Evolutionary conservation across 2,888 invertebrate species (phyloP), one percentile per base, ranked within the genome.

Genomic region (Acanthosepion lycidas): DNA sequence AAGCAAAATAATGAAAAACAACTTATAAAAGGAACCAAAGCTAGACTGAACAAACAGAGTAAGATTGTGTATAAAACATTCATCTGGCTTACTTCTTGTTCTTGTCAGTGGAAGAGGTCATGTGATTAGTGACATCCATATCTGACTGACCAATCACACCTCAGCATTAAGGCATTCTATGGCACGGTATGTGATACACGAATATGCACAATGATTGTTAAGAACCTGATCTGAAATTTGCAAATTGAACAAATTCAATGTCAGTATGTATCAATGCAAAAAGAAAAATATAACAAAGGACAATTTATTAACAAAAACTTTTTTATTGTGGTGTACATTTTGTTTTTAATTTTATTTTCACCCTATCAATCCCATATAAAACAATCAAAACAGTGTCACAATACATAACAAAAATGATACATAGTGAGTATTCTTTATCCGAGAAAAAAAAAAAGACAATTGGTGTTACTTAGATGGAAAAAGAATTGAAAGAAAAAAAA

Each of bases 221-320:
- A 93, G 49, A 93, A 93, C 92, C 92, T 93, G 92, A 93, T 93
- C 92, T 93, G 92, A 93, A 93, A 93, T 42, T 93, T 93, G 51
- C 53, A 93, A 93, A 93, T 93, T 93, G 53, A 93, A 93, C 53
- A 93, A 93, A 93, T 93, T 49, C 92, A 93, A 51, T 28, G 33
- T 93, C 51, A 93, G 92, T 51, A 93, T 51, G 53, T 33, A 93
- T 51, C n/a, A 93, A 15, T 6, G 28, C n/a, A 93, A n/a, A 51
- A 78, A 15, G 15, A 78, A 28, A 78, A 78, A 78, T 78, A 78
- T 9, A 78, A 78, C 78, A 78, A 78, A n/a, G 78, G 78, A 78
- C 28, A 78, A 78, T n/a, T 78, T 78, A n/a, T 78, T 15, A 78
- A 78, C 78, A 78, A 78, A n/a, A n/a, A n/a, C 12, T 23, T 59